phyloP scores from a whole-genome alignment of 1,140 invertebrate genomes.

The Stegodyphus mimosarum region DNA sequence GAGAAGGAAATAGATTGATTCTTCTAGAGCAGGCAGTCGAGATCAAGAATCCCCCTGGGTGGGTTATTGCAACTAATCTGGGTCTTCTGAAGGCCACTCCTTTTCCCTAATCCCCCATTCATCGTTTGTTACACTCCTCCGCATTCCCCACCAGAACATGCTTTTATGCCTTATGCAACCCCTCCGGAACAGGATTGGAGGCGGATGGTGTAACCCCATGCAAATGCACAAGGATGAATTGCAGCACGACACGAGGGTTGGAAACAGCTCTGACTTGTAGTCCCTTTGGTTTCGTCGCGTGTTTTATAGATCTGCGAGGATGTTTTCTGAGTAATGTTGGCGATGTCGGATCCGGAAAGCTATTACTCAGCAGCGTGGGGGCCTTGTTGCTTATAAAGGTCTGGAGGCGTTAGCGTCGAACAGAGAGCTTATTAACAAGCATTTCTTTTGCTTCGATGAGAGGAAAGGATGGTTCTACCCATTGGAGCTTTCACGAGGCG shows the following conservation, averaged over 20 bases:
- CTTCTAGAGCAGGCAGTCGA: neutral
- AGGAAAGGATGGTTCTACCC: too few species aligned
- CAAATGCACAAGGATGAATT: neutral
- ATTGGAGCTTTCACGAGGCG: too few species aligned
- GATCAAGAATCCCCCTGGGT: conserved; percentile 22
- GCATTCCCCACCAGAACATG: neutral
- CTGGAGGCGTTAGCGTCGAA: too few species aligned
- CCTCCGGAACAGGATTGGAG: too few species aligned
- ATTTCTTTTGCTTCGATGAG: too few species aligned
- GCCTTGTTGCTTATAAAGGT: too few species aligned
- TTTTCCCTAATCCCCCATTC: conserved; percentile 22
- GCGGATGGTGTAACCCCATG: too few species aligned
- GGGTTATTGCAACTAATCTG: conserved; percentile 39
- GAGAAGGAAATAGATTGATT: neutral
- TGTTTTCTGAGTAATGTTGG: conserved; percentile 18
- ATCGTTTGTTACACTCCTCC: conserved; percentile 27
- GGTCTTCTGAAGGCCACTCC: conserved; percentile 11
- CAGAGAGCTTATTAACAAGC: too few species aligned
- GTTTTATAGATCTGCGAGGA: conserved; percentile 3
- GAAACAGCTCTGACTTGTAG: neutral
- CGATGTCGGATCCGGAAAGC: neutral
- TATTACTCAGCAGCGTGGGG: conserved; percentile 3
- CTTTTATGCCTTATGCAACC: neutral
- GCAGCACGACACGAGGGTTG: neutral
- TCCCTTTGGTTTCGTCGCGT: neutral